Evolutionary conservation across 2,888 invertebrate species (phyloP).

Genomic region (Plebejus argus): DNA sequence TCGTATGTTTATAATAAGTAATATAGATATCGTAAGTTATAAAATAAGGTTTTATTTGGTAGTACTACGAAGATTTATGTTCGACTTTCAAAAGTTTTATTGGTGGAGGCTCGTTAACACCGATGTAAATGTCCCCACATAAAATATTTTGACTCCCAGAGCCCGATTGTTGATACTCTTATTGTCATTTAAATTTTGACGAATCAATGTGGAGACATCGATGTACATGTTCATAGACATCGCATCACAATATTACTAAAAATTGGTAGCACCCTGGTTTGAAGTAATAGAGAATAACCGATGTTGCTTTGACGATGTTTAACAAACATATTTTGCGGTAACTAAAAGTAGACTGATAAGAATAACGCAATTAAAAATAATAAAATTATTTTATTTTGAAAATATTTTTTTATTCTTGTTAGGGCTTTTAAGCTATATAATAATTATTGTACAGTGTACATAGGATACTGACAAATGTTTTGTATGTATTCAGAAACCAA

Average conservation of each 20-base stretch:
- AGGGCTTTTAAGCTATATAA: no score
- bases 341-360: no score
- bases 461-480: no score
- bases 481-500: no score
- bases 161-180: slow-evolving; percentile 58
- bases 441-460: no score
- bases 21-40: neutral
- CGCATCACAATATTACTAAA: neutral
- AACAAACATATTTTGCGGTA: no score
- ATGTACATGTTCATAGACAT: neutral
- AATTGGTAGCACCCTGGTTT: neutral
- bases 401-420: no score
- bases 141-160: slow-evolving; percentile 61
- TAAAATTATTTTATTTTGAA: no score
- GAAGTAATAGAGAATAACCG: neutral
- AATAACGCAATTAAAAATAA: no score
- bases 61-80: slow-evolving; percentile 65
- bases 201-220: slow-evolving; percentile 50
- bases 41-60: slow-evolving; percentile 28
- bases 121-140: slow-evolving; percentile 67
- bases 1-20: neutral
- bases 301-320: no score
- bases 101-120: slow-evolving; percentile 75
- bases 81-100: slow-evolving; percentile 66
- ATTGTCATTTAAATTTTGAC: slow-evolving; percentile 71